Conservation (phyloP, 37 sponge, comb jelly and placozoan species). For the Diacarnus erythraeanus region DNA sequence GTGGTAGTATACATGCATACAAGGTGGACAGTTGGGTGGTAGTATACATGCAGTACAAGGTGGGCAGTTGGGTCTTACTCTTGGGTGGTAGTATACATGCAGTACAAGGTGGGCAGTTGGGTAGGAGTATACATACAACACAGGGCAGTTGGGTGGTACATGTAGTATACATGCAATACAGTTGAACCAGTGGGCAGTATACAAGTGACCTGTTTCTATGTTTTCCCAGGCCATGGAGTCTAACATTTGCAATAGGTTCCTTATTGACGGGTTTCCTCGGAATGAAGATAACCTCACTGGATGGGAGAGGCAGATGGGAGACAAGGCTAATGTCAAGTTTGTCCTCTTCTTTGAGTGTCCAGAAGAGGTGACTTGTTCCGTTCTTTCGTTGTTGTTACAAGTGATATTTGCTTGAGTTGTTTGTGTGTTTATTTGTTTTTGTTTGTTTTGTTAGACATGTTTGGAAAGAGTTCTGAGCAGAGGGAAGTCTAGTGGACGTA, state of each 20-base stretch:
- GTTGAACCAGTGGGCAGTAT: too few species aligned
- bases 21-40: too few species aligned
- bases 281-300: slow-evolving; percentile 89
- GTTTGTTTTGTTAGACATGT: slow-evolving; percentile 61
- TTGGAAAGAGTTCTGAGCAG: slow-evolving; percentile 59
- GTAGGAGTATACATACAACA: too few species aligned
- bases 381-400: not conserved
- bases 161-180: too few species aligned
- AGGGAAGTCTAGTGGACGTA: slow-evolving; percentile 72
- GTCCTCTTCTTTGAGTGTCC: slow-evolving; percentile 91
- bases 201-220: too few species aligned
- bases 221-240: slow-evolving; percentile 69
- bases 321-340: slow-evolving; percentile 73
- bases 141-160: too few species aligned
- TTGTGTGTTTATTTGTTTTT: not conserved
- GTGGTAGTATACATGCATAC: too few species aligned
- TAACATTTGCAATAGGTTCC: slow-evolving; percentile 66
- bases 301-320: slow-evolving; percentile 84
- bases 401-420: not conserved
- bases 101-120: too few species aligned
- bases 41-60: too few species aligned
- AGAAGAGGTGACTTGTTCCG: slow-evolving; percentile 58
- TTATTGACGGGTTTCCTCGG: slow-evolving; percentile 94
- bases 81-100: too few species aligned
- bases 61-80: too few species aligned